Evolutionary conservation across 2,888 invertebrate genomes (phyloP).

Genomic region (Drosophila sordidula): DNA sequence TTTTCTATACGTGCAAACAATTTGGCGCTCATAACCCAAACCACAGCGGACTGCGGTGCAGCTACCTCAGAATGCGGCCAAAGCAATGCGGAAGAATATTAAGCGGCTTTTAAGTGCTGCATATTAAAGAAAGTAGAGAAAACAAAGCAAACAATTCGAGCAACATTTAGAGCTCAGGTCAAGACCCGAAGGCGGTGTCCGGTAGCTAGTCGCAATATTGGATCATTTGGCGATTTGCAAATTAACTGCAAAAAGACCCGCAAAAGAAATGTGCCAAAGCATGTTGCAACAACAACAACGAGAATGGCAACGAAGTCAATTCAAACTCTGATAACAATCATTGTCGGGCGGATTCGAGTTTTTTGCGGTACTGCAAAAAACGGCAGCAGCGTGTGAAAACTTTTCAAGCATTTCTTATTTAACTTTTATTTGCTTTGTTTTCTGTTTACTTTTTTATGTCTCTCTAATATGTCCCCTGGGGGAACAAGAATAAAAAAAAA

Average conservation of each 20-base stretch:
- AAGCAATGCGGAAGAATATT: conserved; percentile 79
- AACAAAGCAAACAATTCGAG: conserved; percentile 10
- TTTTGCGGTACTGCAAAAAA: conserved; percentile 2
- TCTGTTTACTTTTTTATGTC: conserved; percentile 29
- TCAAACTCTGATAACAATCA: conserved; percentile 35
- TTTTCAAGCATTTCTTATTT: conserved; percentile 56
- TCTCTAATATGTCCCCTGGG: conserved; percentile 61
- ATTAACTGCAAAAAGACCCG: conserved; percentile 57
- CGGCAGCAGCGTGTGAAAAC: conserved; percentile 26
- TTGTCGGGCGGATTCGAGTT: conserved; percentile 1
- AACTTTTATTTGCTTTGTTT: conserved; percentile 52
- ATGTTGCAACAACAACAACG: conserved; percentile 7
- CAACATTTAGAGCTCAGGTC: conserved; percentile 10
- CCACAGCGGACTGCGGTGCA: conserved; percentile 51
- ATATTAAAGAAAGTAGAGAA: conserved; percentile 47
- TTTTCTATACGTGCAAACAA: conserved; percentile 23
- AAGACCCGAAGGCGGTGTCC: conserved; percentile 3
- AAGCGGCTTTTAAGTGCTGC: conserved; percentile 76
- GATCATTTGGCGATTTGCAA: conserved; percentile 60
- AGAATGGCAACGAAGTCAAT: conserved; percentile 1
- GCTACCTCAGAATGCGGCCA: conserved; percentile 73
- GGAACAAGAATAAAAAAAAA: too few species aligned
- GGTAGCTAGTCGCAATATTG: conserved; percentile 18
- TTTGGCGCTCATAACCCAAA: conserved; percentile 46
- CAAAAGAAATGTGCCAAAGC: conserved; percentile 5